Conservation (phyloP, 2,888 invertebrate genomes). For the Cantharis rufa region DNA sequence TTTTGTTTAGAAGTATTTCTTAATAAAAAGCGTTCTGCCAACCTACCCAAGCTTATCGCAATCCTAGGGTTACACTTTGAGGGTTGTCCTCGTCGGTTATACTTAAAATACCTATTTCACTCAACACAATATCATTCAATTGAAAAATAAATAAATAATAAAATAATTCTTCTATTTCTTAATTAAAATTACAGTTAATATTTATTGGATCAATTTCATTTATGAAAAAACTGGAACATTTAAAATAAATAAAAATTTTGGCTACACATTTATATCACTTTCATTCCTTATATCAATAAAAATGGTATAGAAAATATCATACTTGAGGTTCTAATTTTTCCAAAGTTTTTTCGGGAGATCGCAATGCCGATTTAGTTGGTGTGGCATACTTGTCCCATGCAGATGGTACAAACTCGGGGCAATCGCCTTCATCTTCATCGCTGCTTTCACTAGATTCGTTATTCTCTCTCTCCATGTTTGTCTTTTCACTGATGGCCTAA, state of each 20-base stretch:
- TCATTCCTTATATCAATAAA: background rate
- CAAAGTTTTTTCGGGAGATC: conserved; percentile 62
- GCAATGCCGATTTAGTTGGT: conserved; percentile 75
- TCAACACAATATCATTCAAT: background rate
- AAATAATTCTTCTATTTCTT: background rate
- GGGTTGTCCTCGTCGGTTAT: background rate
- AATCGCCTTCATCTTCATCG: conserved; percentile 66
- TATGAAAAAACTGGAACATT: background rate
- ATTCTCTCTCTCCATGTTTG: conserved; percentile 44
- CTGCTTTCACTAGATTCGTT: conserved; percentile 44
- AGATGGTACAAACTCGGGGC: conserved; percentile 73
- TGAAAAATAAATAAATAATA: background rate
- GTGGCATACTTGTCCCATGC: conserved; percentile 80
- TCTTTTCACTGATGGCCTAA: conserved; percentile 22
- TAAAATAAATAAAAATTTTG: background rate
- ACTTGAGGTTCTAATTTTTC: conserved; percentile 38
- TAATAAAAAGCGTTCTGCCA: too few species aligned
- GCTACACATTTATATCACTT: background rate
- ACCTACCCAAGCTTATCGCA: too few species aligned
- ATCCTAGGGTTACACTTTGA: too few species aligned
- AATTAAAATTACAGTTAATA: background rate
- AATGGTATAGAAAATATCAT: background rate
- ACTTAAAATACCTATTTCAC: background rate
- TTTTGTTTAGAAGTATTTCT: too few species aligned
- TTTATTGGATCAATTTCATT: background rate